These are phyloP conservation scores for Acleris laterana DNA, from an alignment of 2,888 invertebrate species.

Conservation along the genomic window DNA sequence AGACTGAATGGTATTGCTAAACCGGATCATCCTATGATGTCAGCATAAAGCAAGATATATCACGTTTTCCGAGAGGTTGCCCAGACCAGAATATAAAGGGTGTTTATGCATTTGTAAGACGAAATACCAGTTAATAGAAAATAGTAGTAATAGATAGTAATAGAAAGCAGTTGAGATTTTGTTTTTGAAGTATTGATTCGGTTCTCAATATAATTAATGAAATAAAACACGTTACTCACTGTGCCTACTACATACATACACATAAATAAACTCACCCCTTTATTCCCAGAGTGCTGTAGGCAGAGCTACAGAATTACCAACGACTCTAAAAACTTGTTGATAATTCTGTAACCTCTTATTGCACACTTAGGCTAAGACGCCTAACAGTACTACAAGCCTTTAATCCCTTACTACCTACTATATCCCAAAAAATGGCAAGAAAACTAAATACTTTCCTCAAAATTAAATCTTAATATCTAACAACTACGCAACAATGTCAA, in stretches of 20 bases:
- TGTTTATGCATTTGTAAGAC: neutral
- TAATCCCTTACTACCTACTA: too few relatives aligned
- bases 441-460: neutral
- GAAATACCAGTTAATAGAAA: neutral
- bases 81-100: neutral
- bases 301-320: too few relatives aligned
- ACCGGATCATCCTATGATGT: constrained; percentile 35
- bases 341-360: too few relatives aligned
- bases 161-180: neutral
- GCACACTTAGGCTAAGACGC: too few relatives aligned
- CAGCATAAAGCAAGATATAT: constrained; percentile 26
- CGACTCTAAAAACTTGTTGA: too few relatives aligned
- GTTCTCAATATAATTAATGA: neutral
- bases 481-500: neutral
- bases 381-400: too few relatives aligned
- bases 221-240: neutral
- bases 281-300: too few relatives aligned
- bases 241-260: too few relatives aligned
- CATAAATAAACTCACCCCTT: too few relatives aligned
- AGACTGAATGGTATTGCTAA: constrained; percentile 18
- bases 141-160: neutral
- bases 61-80: constrained; percentile 16
- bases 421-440: too few relatives aligned
- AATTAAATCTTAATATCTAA: neutral
- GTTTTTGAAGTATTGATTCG: too few relatives aligned